Base-by-base conservation (phyloP, 2,113 vertebrate species). In the Sylvilagus bachmani region DNA sequence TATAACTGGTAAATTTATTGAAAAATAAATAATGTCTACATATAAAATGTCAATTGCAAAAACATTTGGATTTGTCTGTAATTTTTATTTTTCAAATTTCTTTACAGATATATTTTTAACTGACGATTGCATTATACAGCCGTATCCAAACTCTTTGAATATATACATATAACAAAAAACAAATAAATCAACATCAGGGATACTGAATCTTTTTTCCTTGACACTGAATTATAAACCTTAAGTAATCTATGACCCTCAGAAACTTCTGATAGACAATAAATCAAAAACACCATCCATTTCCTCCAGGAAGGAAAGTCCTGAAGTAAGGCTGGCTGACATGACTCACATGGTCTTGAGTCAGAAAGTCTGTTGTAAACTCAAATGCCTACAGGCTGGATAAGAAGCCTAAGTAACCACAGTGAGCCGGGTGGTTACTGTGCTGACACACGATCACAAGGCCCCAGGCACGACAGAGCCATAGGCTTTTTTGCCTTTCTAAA, bases 221-320 rank as follows among this genome's bases (percentile, higher is more conserved):
- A 67, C 24, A 9, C 36, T 62, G 36, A 79, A 36, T 51, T 91
- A 70, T n/a, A 91, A 84, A 58, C 21, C 10, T 81, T 92, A 77
- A 67, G 31, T 77, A 71, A 84, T 29, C 17, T 58, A 86, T 29
- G 10, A 10, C 6, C 31, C 33, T 89, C 67, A 33, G 80, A 90
- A 90, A 24, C 3, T 53, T 88, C 36, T 67, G n/a, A 49, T 87
- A 89, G 75, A 79, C 11, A 81, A 88, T 90, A 88, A 92, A 82
- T 95, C 73, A 93, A 80, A 94, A 88, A 11, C 4, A 79, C 44
- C 22, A 70, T 74, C 29, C 27, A 5, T 89, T 78, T n/a, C 51
- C 11, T 90, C 9, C 24, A 82, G 82, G 79, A 90, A 89, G 5
- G 88, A 14, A 69, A 71, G 29, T 19, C 12, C 5, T 25, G 38